Evolutionary conservation across 92 coral and sea anemone species (phyloP).

Genomic region (Porites evermanni): DNA sequence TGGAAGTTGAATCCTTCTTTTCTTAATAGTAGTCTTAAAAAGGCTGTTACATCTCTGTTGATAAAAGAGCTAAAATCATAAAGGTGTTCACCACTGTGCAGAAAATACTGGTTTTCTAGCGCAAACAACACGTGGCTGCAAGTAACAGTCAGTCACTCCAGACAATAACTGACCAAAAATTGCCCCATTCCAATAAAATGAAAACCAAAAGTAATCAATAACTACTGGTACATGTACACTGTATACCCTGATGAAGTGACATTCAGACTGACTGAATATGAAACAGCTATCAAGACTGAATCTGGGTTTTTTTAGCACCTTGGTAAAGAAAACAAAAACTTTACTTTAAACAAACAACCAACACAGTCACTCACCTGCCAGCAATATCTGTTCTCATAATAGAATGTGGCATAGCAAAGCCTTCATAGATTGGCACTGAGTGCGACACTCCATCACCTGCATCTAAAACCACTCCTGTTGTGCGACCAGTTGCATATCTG

Average conservation of each 20-base stretch:
- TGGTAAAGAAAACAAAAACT: not conserved
- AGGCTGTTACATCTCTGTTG: slow-evolving; percentile 92
- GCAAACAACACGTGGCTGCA: too few species aligned
- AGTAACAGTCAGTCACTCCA: too few species aligned
- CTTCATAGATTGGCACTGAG: slow-evolving; percentile 99
- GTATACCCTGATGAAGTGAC: too few species aligned
- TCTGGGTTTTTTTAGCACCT: too few species aligned
- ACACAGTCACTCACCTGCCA: slow-evolving; percentile 80
- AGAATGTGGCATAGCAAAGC: slow-evolving; percentile 99
- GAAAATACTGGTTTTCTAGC: too few species aligned
- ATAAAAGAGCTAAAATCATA: not conserved
- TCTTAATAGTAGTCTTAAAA: slow-evolving; percentile 89
- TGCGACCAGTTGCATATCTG: slow-evolving; percentile 98
- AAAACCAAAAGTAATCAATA: too few species aligned
- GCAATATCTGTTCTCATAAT: slow-evolving; percentile 99
- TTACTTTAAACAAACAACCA: not conserved
- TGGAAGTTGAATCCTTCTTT: slow-evolving; percentile 96
- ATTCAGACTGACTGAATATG: too few species aligned
- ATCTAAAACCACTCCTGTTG: slow-evolving; percentile 99
- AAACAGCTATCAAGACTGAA: too few species aligned
- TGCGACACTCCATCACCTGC: slow-evolving; percentile 99
- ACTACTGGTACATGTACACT: too few species aligned
- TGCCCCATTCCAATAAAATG: too few species aligned
- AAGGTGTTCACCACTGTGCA: not conserved
- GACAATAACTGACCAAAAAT: too few species aligned